Evolutionary conservation across 2,113 vertebrate genomes (phyloP).

Genomic region (Acrocephalus arundinaceus): DNA sequence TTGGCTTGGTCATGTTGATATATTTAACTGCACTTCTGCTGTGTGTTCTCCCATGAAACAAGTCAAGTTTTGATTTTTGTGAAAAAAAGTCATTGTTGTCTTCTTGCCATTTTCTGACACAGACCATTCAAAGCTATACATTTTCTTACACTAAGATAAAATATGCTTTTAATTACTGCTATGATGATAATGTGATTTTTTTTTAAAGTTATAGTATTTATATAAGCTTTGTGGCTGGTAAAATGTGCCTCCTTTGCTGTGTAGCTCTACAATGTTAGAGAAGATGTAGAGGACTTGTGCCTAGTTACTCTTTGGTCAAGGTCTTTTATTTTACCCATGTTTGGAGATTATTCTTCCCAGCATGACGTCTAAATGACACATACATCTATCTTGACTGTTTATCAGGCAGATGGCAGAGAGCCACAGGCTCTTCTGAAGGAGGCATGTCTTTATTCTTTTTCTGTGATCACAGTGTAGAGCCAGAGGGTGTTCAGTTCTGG

Average conservation of each 20-base stretch:
- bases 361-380: not conserved
- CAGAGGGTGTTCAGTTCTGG: not conserved
- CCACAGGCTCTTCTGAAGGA: not conserved
- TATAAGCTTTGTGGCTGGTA: not conserved
- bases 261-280: not conserved
- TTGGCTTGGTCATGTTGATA: not conserved
- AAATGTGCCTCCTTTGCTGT: not conserved
- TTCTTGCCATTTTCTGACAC: not conserved
- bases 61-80: not conserved
- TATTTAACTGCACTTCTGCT: not conserved
- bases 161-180: not conserved
- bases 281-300: not conserved
- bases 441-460: not conserved
- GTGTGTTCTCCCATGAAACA: not conserved
- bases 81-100: not conserved
- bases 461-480: not conserved
- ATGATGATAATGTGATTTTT: not conserved
- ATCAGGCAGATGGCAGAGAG: not conserved
- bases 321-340: not conserved
- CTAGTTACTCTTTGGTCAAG: not conserved
- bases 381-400: not conserved
- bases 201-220: not conserved
- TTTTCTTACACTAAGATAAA: not conserved
- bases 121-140: not conserved
- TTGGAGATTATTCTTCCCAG: not conserved